Evolutionary conservation across 1,140 invertebrate genomes (phyloP), one percentile per base, ranked within the genome.

Genomic region (Uloborus diversus): DNA sequence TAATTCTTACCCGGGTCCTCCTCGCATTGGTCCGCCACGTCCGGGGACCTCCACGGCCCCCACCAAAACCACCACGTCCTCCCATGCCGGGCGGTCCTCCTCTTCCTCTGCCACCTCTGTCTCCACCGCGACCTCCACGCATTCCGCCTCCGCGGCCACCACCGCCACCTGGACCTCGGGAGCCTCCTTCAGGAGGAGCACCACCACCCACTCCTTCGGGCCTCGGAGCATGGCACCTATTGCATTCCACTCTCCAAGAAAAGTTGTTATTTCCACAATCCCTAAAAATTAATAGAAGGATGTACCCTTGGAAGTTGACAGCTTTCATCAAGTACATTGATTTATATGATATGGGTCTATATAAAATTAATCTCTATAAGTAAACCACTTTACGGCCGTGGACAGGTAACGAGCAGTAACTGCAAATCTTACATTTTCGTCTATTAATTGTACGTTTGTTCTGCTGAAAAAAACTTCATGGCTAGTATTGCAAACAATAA

Each of bases 191-290:
- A 56, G 57, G 35, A n/a, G 79, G 70, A 20, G 64, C 62, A 61
- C 81, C 85, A 57, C 83, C 83, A 33, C 84, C 86, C 25, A 75
- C 76, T 61, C 85, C 86, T 73, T 85, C 87, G 9, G 93, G 93
- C 85, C 86, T 86, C 0, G 89, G 85, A 90, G 94, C 62, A 90
- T 91, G 87, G 85, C 90, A 91, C 37, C 93, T 89, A 86, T 99
- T 98, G 85, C 96, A 99, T 81, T 94, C 91, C 84, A 95, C 94
- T 73, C 96, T 90, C 96, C 96, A 98, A 0, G 95, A 91, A 85
- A 99, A 99, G 85, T 98, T 99, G 17, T 94, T 97, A 85, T 98
- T 99, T 7, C 92, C 92, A 87, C 96, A 98, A 70, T 91, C 91
- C 25, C 81, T 79, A 17, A 20, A 49, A n/a, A 76, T 28, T n/a